These are phyloP conservation scores for Pangasianodon hypophthalmus DNA, from an alignment of 2,113 vertebrate species.

Conservation along the genomic window DNA sequence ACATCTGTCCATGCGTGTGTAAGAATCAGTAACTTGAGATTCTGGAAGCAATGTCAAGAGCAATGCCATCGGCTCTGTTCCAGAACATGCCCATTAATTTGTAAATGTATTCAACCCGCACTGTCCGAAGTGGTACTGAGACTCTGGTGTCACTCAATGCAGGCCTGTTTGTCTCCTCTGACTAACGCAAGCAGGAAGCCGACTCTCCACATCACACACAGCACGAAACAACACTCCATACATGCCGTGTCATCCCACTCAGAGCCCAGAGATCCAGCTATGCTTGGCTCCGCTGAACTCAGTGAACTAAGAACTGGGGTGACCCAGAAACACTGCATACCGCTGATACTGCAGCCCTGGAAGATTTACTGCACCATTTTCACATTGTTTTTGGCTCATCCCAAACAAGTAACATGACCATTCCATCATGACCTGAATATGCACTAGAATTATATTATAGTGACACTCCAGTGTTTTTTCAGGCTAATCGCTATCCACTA, in stretches of 20 bases:
- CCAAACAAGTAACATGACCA: neutral
- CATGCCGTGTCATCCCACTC: slow-evolving; percentile 45
- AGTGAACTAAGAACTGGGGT: slow-evolving; percentile 57
- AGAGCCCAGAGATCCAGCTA: slow-evolving; percentile 3
- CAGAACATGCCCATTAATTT: slow-evolving; percentile 49
- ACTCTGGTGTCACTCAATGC: slow-evolving; percentile 50
- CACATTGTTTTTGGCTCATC: neutral
- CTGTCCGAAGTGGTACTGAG: slow-evolving; percentile 56
- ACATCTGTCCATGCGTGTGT: neutral
- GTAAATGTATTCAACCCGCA: slow-evolving; percentile 51
- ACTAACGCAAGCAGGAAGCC: slow-evolving; percentile 58
- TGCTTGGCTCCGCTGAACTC: slow-evolving; percentile 50
- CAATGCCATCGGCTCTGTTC: slow-evolving; percentile 51
- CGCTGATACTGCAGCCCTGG: neutral
- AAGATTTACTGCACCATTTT: slow-evolving; percentile 21
- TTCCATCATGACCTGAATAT: neutral
- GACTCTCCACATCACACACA: slow-evolving; percentile 51
- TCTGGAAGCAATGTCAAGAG: slow-evolving; percentile 19
- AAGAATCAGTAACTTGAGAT: neutral
- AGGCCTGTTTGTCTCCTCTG: slow-evolving; percentile 34
- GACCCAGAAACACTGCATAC: slow-evolving; percentile 33
- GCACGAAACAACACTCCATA: slow-evolving; percentile 42
- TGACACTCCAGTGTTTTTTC: neutral
- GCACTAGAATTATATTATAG: neutral
- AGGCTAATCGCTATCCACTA: neutral